Base-by-base conservation (phyloP, 1,140 invertebrate genomes). In the Aphidius ervi region DNA sequence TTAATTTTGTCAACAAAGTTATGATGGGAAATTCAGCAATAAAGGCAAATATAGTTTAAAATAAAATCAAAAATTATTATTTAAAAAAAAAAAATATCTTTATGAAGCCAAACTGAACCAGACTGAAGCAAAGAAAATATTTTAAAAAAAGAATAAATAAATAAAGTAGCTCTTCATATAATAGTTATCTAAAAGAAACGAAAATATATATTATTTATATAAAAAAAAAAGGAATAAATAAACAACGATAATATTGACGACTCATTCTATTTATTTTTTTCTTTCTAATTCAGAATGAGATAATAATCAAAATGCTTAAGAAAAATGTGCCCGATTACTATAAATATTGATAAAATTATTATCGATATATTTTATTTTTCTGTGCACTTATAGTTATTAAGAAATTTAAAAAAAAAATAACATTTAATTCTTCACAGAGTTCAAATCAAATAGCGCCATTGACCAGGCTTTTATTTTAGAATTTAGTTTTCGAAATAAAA, bases 1-100 rank as follows among this genome's bases (percentile, higher is more conserved):
- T 96, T 58, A 95, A 95, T 77, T 98, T 97, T 80, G 92, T 96
- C 42, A 94, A 94, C 74, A 96, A 95, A 82, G 91, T 96, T 55
- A 84, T 92, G 82, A 87, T 86, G 78, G 84, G 84, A 5, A 82
- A 72, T 60, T 77, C 79, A 8, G 75, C 80, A 9, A 68, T 70
- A 46, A 84, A 84, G 67, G 78, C 82, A 2, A 84, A 85, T 63
- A 83, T 85, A 59, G 81, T 84, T 45, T 83, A 76, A 79, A 16
- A 16, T 16, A 16, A 16, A 16, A 63, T 41, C 50, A 31, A 39
- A 9, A 3, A 42, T 8, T 40, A 31, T 31, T 31, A 31, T 31
- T 31, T 31, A 31, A 31, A 31, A 31, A 6, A 37, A 56, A 23
- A 6, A 7, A 9, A 46, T 31, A 31, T 31, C 2, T 31, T 31